Conservation (phyloP, 1,140 invertebrate genomes). For the Drosophila watanabei region DNA sequence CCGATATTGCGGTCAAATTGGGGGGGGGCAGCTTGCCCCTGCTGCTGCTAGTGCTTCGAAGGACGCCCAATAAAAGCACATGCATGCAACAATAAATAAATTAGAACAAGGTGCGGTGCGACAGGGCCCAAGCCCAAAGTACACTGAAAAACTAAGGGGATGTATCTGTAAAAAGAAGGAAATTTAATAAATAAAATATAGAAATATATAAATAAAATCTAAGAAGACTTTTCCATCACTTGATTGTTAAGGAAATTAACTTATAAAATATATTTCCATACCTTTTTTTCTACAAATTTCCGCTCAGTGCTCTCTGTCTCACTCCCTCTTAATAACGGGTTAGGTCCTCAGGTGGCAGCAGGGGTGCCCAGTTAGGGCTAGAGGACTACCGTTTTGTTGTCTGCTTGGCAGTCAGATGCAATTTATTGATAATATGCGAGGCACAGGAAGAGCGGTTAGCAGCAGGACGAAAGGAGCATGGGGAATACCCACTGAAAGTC, state of each 20-base stretch:
- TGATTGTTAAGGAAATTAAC: too few relatives aligned
- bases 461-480: not conserved
- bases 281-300: not conserved
- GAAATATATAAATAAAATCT: not conserved
- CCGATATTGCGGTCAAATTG: slow-evolving; percentile 41
- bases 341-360: slow-evolving; percentile 32
- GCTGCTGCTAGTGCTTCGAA: too few relatives aligned
- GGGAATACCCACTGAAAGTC: slow-evolving; percentile 40
- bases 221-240: not conserved
- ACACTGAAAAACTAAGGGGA: not conserved
- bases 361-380: not conserved
- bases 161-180: too few relatives aligned
- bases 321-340: slow-evolving; percentile 64
- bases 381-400: slow-evolving; percentile 47
- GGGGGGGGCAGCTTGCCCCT: too few relatives aligned
- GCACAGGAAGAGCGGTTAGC: slow-evolving; percentile 4
- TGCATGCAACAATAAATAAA: slow-evolving; percentile 79
- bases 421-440: slow-evolving; percentile 78
- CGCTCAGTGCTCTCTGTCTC: slow-evolving; percentile 15
- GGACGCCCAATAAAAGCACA: slow-evolving; percentile 74
- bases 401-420: slow-evolving; percentile 75
- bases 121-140: slow-evolving; percentile 1
- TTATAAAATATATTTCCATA: too few relatives aligned
- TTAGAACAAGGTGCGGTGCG: slow-evolving; percentile 75
- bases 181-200: not conserved